Conservation (phyloP, 2,797 vertebrate genomes). For the Lepidocolaptes lacrymiger region DNA sequence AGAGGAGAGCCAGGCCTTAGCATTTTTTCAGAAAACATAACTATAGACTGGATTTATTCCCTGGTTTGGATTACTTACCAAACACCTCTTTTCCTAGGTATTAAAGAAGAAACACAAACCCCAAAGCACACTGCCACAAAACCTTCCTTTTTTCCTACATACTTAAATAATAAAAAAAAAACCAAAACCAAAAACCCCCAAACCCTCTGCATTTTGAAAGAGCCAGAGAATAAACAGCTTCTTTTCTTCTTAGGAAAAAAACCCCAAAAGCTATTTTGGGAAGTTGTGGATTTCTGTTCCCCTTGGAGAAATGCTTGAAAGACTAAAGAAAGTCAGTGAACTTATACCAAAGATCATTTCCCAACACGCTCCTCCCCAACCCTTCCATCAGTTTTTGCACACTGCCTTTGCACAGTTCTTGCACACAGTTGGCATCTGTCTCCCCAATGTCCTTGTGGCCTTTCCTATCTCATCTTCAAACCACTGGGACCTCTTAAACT, state of each 20-base stretch:
- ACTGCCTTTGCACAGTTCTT: neutral
- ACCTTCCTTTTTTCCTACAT: neutral
- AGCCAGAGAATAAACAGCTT: neutral
- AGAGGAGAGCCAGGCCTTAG: neutral
- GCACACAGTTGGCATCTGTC: neutral
- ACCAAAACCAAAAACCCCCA: too few species aligned
- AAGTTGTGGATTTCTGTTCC: neutral
- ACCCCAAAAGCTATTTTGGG: neutral
- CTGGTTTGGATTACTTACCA: neutral
- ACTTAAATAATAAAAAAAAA: neutral
- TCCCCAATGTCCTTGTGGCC: neutral
- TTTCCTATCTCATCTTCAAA: neutral
- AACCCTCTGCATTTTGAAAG: neutral
- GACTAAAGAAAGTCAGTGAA: neutral
- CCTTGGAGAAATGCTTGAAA: neutral
- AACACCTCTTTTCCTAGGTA: neutral
- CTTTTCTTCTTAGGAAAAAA: neutral
- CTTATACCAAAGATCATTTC: neutral
- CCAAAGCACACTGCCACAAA: neutral
- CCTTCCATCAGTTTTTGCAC: neutral
- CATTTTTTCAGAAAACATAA: neutral
- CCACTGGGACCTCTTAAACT: neutral
- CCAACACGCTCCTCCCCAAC: accelerated
- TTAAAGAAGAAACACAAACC: neutral
- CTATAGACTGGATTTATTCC: neutral